Evolutionary conservation across 2,888 invertebrate genomes (phyloP).

Genomic region (Keiferia lycopersicella): DNA sequence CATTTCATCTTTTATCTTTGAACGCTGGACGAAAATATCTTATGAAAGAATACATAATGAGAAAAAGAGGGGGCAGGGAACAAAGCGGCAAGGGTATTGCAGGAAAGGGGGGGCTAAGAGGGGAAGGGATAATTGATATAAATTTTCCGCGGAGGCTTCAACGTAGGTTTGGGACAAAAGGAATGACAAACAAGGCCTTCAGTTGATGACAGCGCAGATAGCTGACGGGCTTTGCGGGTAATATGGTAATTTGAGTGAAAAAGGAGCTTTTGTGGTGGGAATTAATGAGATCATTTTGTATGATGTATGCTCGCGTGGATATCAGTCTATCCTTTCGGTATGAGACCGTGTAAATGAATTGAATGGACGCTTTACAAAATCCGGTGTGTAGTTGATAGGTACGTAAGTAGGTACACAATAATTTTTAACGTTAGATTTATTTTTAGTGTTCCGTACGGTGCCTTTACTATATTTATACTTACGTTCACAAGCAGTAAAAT

Average conservation of each 20-base stretch:
- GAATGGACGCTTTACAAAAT: background rate
- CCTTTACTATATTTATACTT: too few relatives aligned
- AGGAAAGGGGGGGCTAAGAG: slow-evolving; percentile 41
- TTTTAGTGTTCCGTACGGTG: background rate
- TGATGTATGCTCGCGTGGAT: background rate
- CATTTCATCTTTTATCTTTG: slow-evolving; percentile 32
- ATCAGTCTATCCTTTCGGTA: background rate
- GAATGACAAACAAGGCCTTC: slow-evolving; percentile 65
- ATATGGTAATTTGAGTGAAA: slow-evolving; percentile 22
- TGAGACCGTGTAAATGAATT: slow-evolving; percentile 1
- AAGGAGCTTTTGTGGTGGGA: slow-evolving; percentile 19
- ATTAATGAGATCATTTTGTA: slow-evolving; percentile 18
- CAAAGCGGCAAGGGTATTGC: background rate
- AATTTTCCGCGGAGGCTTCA: slow-evolving; percentile 60
- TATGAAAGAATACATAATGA: slow-evolving; percentile 72
- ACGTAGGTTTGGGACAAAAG: slow-evolving; percentile 62
- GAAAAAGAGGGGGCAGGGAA: slow-evolving; percentile 30
- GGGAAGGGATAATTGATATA: slow-evolving; percentile 68
- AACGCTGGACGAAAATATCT: slow-evolving; percentile 58
- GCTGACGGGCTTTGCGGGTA: slow-evolving; percentile 23
- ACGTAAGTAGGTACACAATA: too few relatives aligned
- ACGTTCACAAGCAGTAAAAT: too few relatives aligned
- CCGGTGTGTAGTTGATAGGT: too few relatives aligned
- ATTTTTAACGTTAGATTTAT: background rate
- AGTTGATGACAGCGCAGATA: slow-evolving; percentile 42